Conservation (phyloP, 2,888 invertebrate species). For the Kuschelorhynchus macadamiae region DNA sequence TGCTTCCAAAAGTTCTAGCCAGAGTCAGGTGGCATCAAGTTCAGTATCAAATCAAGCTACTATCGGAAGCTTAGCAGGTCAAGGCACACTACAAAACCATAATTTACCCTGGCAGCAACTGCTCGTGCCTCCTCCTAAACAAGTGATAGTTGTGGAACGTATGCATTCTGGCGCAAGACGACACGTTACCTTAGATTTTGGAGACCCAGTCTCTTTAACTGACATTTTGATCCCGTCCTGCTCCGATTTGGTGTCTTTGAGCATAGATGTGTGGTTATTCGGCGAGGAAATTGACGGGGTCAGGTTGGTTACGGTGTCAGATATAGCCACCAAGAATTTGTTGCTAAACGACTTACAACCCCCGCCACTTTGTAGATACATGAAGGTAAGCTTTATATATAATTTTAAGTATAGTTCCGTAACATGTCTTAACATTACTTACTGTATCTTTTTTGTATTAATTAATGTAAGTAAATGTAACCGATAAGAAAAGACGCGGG, state of each 20-base stretch:
- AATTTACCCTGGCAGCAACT: constrained; percentile 66
- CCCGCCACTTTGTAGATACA: constrained; percentile 88
- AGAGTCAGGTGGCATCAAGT: constrained; percentile 27
- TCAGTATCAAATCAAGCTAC: constrained; percentile 29
- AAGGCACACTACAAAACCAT: constrained; percentile 26
- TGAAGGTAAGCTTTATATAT: constrained; percentile 78
- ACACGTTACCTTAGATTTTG: constrained; percentile 93
- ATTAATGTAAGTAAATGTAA: no score
- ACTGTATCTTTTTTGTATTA: no score
- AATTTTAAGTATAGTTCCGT: no score
- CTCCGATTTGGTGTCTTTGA: constrained; percentile 85
- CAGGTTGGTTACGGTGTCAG: constrained; percentile 86
- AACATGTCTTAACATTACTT: no score
- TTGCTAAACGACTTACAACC: constrained; percentile 92
- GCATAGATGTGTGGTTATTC: constrained; percentile 91
- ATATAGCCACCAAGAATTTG: constrained; percentile 89
- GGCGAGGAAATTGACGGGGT: constrained; percentile 90
- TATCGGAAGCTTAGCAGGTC: constrained; percentile 20
- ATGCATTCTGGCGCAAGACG: constrained; percentile 96
- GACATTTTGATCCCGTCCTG: constrained; percentile 88
- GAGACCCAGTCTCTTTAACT: constrained; percentile 86
- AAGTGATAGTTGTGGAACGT: constrained; percentile 88
- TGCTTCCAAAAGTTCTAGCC: constrained; percentile 25
- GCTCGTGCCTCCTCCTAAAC: constrained; percentile 85
- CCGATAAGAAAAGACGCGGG: no score